Percentiles rank a stretch among this genome's conserved stretches.
These are phyloP conservation scores for Meteorus sp. DNA, from an alignment of 1,140 invertebrate genomes.

Conservation along the genomic window DNA sequence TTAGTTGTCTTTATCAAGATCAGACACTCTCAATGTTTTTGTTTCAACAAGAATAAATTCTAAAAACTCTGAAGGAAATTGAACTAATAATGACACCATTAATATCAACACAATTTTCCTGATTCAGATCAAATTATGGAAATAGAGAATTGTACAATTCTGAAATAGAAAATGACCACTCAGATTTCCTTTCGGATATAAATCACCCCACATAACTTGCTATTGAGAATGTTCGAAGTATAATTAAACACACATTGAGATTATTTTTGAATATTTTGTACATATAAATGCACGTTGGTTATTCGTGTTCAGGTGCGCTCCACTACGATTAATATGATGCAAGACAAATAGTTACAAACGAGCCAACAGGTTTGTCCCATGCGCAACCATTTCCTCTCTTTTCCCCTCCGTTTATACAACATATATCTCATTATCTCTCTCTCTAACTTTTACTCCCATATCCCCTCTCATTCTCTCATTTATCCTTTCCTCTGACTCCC, in stretches of 20 bases:
- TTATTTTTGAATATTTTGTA: conserved; percentile 1
- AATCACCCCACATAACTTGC: no score
- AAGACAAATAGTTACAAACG: conserved; percentile 32
- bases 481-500: neutral
- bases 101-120: no score
- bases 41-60: no score
- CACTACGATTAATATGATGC: conserved; percentile 28
- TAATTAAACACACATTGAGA: conserved; percentile 4
- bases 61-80: no score
- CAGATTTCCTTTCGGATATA: no score
- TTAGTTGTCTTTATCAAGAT: no score
- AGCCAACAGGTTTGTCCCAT: conserved; percentile 29
- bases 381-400: conserved; percentile 10
- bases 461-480: neutral
- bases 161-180: no score
- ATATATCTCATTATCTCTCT: neutral
- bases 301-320: conserved; percentile 21
- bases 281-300: neutral
- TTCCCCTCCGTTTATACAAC: neutral
- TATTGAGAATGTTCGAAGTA: neutral
- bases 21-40: no score
- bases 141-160: no score
- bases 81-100: no score
- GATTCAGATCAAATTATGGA: no score
- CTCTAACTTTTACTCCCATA: neutral